These are phyloP conservation scores for Synanthedon andrenaeformis DNA, from an alignment of 2,888 invertebrate genomes.

Conservation along the genomic window DNA sequence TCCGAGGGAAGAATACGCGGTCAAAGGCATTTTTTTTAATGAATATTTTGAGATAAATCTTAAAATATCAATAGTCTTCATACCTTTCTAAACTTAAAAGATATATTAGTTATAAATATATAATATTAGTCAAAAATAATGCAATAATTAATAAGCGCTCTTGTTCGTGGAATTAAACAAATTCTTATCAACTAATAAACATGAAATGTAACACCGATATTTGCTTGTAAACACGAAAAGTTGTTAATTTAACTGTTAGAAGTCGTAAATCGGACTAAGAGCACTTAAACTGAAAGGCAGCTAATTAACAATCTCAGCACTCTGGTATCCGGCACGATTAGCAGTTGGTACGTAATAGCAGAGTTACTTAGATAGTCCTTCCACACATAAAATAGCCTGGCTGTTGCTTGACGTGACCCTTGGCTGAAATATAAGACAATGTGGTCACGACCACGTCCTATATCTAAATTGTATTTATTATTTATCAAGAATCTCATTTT, in stretches of 20 bases:
- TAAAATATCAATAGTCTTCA: too few species aligned
- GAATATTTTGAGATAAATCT: too few species aligned
- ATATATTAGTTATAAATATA: too few species aligned
- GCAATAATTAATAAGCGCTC: neutral
- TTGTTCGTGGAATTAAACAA: conserved; percentile 31
- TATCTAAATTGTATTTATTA: too few species aligned
- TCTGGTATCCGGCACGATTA: conserved; percentile 12
- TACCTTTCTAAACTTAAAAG: too few species aligned
- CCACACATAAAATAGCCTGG: neutral
- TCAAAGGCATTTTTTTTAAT: too few species aligned
- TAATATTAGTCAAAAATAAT: too few species aligned
- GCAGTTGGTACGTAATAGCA: conserved; percentile 2
- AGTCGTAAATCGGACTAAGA: conserved; percentile 3
- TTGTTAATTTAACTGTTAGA: conserved; percentile 12
- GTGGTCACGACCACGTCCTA: too few species aligned
- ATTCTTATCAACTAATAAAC: conserved; percentile 11
- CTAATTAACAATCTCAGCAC: conserved; percentile 36
- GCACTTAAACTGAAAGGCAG: neutral
- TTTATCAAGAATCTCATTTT: too few species aligned
- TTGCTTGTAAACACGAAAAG: conserved; percentile 14
- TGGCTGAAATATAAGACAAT: too few species aligned
- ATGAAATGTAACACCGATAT: conserved; percentile 6
- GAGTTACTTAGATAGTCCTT: neutral
- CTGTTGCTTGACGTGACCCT: too few species aligned
- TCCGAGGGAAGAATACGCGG: too few species aligned